Percentiles rank a stretch among this genome's conserved stretches.
Evolutionary conservation across 2,797 vertebrate genomes (phyloP).

Genomic region (Karalla daura): DNA sequence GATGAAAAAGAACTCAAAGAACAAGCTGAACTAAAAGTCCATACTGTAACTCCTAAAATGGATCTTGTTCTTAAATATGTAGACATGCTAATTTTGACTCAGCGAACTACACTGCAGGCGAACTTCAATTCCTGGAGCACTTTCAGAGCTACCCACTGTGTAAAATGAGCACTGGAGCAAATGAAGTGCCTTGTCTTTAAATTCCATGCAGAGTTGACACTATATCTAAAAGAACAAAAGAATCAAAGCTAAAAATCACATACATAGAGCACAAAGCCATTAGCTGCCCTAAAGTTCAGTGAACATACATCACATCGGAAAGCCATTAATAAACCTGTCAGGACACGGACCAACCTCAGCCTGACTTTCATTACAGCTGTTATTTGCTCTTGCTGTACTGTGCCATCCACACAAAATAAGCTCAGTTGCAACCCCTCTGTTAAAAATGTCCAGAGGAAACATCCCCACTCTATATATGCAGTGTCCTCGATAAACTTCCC

Average conservation of each 20-base stretch:
- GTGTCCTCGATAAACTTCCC: conserved; percentile 56
- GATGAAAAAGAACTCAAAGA: background rate
- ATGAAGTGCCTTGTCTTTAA: conserved; percentile 34
- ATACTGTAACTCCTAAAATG: background rate
- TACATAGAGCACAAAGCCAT: conserved; percentile 59
- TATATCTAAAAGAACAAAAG: conserved; percentile 47
- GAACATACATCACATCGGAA: conserved; percentile 82
- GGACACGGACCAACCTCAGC: conserved; percentile 67
- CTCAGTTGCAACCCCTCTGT: conserved; percentile 39
- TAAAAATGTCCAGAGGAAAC: conserved; percentile 50
- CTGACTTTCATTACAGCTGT: conserved; percentile 73
- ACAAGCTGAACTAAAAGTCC: background rate
- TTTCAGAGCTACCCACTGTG: background rate
- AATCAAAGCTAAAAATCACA: conserved; percentile 64
- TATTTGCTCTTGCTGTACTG: conserved; percentile 63
- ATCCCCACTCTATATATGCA: conserved; percentile 47
- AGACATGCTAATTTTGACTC: background rate
- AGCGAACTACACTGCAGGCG: background rate
- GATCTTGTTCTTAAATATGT: background rate
- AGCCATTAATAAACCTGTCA: conserved; percentile 85
- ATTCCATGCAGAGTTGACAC: conserved; percentile 42
- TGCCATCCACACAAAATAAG: conserved; percentile 53
- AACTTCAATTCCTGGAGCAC: conserved; percentile 1
- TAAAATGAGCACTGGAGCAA: conserved; percentile 20
- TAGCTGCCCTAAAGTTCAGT: conserved; percentile 78